Percentiles rank a stretch among this genome's conserved stretches.
Evolutionary conservation across 92 coral and sea anemone genomes (phyloP).

Genomic region (Porites divaricata): DNA sequence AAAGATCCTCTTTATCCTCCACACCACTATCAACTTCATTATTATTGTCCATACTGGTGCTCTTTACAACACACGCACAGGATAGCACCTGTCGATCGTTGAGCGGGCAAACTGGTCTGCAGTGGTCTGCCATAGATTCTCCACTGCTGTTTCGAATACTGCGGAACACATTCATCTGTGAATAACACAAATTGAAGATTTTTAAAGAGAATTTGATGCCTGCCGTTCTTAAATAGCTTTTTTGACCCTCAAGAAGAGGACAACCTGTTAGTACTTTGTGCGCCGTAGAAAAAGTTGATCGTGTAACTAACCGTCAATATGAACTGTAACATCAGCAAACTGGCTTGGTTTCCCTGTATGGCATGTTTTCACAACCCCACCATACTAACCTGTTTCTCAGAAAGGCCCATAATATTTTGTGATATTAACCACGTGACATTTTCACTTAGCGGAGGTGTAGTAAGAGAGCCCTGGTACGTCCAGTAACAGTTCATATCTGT

Average conservation of each 20-base stretch:
- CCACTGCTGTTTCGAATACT: conserved; percentile 70
- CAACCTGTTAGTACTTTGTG: no score
- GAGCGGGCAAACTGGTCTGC: conserved; percentile 77
- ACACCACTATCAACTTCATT: neutral
- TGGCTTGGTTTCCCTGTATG: neutral
- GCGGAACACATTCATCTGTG: conserved; percentile 77
- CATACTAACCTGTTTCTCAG: conserved; percentile 63
- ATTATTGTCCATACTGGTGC: neutral
- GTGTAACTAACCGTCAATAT: no score
- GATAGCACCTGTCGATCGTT: conserved; percentile 62
- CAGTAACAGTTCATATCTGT: conserved; percentile 57
- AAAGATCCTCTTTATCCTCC: neutral
- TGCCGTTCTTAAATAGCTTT: no score
- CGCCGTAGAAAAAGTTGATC: no score
- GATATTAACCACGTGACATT: conserved; percentile 78
- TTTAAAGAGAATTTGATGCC: no score
- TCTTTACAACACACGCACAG: conserved; percentile 43
- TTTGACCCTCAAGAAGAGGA: no score
- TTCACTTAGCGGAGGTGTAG: conserved; percentile 77
- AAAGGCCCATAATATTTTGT: conserved; percentile 34
- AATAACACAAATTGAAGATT: neutral
- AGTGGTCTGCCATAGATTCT: conserved; percentile 70
- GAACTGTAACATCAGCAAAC: no score
- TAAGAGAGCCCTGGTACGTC: conserved; percentile 77
- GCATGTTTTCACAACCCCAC: no score